Evolutionary conservation across 2,113 vertebrate species (phyloP).

Genomic region (Hemicordylus capensis): DNA sequence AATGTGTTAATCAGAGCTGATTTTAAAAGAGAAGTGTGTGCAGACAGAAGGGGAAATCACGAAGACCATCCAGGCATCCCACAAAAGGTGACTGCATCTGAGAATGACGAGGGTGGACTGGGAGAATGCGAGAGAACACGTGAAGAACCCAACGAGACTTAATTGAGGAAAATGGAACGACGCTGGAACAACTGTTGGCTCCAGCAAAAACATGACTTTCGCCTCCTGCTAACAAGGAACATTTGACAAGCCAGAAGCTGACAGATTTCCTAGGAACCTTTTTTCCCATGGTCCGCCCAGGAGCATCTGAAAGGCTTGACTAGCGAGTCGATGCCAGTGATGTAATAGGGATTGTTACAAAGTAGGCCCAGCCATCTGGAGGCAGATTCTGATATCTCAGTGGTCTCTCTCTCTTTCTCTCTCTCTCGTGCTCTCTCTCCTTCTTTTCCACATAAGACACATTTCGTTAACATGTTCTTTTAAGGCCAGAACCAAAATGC

Average conservation of each 20-base stretch:
- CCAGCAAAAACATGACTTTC: background rate
- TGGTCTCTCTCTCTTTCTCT: background rate
- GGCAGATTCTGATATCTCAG: background rate
- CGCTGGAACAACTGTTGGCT: background rate
- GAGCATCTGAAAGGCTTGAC: background rate
- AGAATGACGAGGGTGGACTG: background rate
- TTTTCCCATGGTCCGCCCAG: fast-evolving
- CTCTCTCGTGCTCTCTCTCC: background rate
- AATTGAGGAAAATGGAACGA: background rate
- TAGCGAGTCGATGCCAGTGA: background rate
- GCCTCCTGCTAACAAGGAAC: conserved; percentile 37
- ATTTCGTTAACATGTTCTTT: conserved; percentile 20
- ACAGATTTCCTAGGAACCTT: conserved; percentile 33
- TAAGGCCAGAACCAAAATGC: conserved; percentile 12
- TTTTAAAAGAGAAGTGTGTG: background rate
- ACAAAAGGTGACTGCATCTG: background rate
- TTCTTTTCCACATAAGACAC: conserved; percentile 21
- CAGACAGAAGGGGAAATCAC: background rate
- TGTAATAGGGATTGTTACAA: conserved; percentile 2
- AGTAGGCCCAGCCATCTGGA: conserved; percentile 18
- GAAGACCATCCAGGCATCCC: background rate
- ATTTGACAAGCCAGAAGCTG: conserved; percentile 34
- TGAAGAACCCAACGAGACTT: background rate
- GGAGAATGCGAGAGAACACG: background rate
- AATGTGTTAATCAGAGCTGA: background rate